Evolutionary conservation across 2,797 vertebrate genomes (phyloP).

Genomic region (Lates japonicus): DNA sequence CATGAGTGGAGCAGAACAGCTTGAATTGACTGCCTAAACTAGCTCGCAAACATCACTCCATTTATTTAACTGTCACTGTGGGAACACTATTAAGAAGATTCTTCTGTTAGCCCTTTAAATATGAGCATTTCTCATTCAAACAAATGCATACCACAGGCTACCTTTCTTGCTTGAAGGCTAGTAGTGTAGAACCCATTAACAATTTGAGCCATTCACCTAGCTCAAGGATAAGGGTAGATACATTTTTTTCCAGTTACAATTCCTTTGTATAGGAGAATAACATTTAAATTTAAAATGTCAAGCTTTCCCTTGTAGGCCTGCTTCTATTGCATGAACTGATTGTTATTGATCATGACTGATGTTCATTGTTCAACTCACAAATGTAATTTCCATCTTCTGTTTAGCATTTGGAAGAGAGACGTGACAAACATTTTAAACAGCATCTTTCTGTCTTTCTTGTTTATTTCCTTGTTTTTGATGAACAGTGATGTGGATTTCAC

Average conservation of each 20-base stretch:
- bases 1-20: no score
- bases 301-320: slow-evolving; percentile 65
- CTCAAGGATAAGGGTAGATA: slow-evolving; percentile 24
- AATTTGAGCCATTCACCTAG: slow-evolving; percentile 38
- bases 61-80: background rate
- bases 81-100: background rate
- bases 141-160: slow-evolving; percentile 1
- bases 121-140: slow-evolving; percentile 15
- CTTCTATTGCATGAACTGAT: slow-evolving; percentile 72
- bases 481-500: slow-evolving; percentile 29
- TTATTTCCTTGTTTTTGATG: slow-evolving; percentile 53
- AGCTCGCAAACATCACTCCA: no score
- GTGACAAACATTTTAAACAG: slow-evolving; percentile 62
- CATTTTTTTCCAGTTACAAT: slow-evolving; percentile 31
- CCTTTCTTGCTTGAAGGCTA: background rate
- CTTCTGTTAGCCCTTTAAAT: background rate
- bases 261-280: slow-evolving; percentile 58
- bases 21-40: no score
- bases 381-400: slow-evolving; percentile 77
- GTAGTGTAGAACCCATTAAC: slow-evolving; percentile 19
- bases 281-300: slow-evolving; percentile 76
- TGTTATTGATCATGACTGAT: slow-evolving; percentile 83
- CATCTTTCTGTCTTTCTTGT: slow-evolving; percentile 29
- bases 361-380: slow-evolving; percentile 74
- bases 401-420: slow-evolving; percentile 70